These are phyloP conservation scores for Oreochromis mossambicus DNA, from an alignment of 2,797 vertebrate genomes.

Conservation along the genomic window DNA sequence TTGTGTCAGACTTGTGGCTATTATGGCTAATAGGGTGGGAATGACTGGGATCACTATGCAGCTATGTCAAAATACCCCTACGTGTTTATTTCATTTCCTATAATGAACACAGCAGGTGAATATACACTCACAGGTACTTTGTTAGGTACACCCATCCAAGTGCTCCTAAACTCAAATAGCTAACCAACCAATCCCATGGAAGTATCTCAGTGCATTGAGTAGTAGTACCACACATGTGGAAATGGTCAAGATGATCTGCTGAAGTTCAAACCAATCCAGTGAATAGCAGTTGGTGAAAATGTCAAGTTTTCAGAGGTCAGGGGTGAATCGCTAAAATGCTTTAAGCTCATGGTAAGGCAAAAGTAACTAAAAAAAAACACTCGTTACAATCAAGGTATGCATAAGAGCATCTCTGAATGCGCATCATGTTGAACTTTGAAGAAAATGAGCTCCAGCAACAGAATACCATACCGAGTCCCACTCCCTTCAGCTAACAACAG, in stretches of 20 bases:
- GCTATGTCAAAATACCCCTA: background rate
- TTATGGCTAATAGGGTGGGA: background rate
- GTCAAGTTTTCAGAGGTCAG: background rate
- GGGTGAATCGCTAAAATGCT: background rate
- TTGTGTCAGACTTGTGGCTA: background rate
- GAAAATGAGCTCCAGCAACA: background rate
- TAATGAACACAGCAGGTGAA: background rate
- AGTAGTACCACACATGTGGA: background rate
- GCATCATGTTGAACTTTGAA: background rate
- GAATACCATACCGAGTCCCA: background rate
- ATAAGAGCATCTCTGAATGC: background rate
- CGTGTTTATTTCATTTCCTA: background rate
- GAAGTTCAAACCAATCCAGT: background rate
- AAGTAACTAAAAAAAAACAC: background rate
- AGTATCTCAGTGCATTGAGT: background rate
- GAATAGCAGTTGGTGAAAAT: background rate
- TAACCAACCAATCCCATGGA: background rate
- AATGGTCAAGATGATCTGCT: background rate
- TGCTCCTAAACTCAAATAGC: background rate
- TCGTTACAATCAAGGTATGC: background rate
- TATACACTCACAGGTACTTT: background rate
- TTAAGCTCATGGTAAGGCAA: background rate
- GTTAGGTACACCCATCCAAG: background rate
- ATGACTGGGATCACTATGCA: background rate
- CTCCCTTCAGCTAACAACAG: background rate